phyloP scores from a whole-genome alignment of 1,140 invertebrate genomes.

The Drosophila jambulina region DNA sequence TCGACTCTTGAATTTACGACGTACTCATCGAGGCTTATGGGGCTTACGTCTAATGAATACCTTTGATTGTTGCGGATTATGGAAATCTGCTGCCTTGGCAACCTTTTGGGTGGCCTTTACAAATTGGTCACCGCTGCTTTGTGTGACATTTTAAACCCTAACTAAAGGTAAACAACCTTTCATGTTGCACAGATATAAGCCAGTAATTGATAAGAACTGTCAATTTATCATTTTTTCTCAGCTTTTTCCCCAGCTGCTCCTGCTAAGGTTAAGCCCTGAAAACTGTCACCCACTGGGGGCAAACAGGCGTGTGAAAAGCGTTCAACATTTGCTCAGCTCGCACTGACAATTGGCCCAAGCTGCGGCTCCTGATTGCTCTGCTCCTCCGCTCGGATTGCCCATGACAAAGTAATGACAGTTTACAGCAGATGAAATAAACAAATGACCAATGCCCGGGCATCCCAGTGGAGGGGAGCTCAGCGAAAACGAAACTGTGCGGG shows the following conservation, averaged over 20 bases:
- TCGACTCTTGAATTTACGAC: constrained; percentile 73
- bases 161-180: constrained; percentile 56
- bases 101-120: neutral
- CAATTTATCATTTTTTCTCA: constrained; percentile 64
- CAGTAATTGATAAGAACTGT: constrained; percentile 70
- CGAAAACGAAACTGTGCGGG: constrained; percentile 2
- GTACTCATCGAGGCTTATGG: constrained; percentile 30
- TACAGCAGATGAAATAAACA: constrained; percentile 82
- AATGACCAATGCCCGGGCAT: constrained; percentile 56
- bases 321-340: constrained; percentile 49
- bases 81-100: constrained; percentile 32
- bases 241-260: constrained; percentile 1
- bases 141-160: constrained; percentile 26
- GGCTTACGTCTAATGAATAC: constrained; percentile 35
- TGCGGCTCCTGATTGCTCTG: constrained; percentile 31
- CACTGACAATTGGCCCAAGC: constrained; percentile 61
- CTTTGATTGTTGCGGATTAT: constrained; percentile 36
- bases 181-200: constrained; percentile 39
- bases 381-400: constrained; percentile 58
- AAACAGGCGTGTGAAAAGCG: constrained; percentile 61
- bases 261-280: constrained; percentile 32
- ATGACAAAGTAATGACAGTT: constrained; percentile 82
- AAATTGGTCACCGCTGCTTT: constrained; percentile 18
- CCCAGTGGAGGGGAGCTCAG: constrained; percentile 6
- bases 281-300: constrained; percentile 24